phyloP scores from a whole-genome alignment of 1,140 invertebrate genomes.

The Formica exsecta region DNA sequence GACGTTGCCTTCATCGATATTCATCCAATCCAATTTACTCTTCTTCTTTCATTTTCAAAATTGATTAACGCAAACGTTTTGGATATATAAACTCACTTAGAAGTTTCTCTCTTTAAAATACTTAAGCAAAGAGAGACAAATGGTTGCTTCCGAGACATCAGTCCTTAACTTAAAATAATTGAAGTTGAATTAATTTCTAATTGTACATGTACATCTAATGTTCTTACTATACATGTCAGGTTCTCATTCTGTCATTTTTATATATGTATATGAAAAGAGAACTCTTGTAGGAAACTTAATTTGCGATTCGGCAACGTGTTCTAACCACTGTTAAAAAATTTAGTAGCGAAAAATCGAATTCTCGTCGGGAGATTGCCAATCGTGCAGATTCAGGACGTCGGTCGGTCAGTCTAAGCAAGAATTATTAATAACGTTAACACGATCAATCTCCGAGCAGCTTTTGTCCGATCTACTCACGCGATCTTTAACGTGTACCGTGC shows the following conservation, averaged over 20 bases:
- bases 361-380: not conserved
- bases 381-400: constrained; percentile 49
- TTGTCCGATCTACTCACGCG: constrained; percentile 39
- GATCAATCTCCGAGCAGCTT: constrained; percentile 60
- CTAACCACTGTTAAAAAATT: constrained; percentile 53
- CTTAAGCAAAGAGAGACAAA: not conserved
- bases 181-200: not conserved
- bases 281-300: not conserved
- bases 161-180: not conserved
- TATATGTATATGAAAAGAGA: not conserved
- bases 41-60: not conserved
- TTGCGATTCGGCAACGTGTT: not conserved
- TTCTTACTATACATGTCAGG: not conserved
- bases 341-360: constrained; percentile 53
- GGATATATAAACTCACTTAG: constrained; percentile 15
- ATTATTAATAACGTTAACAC: constrained; percentile 73
- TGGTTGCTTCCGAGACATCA: not conserved
- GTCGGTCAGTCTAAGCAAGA: constrained; percentile 35
- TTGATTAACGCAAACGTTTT: not conserved
- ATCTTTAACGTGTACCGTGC: constrained; percentile 25
- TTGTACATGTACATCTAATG: not conserved
- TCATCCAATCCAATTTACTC: constrained; percentile 5
- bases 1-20: not conserved
- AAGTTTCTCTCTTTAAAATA: not conserved
- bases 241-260: not conserved